Evolutionary conservation across 2,113 vertebrate genomes (phyloP).

Genomic region (Engystomops pustulosus): DNA sequence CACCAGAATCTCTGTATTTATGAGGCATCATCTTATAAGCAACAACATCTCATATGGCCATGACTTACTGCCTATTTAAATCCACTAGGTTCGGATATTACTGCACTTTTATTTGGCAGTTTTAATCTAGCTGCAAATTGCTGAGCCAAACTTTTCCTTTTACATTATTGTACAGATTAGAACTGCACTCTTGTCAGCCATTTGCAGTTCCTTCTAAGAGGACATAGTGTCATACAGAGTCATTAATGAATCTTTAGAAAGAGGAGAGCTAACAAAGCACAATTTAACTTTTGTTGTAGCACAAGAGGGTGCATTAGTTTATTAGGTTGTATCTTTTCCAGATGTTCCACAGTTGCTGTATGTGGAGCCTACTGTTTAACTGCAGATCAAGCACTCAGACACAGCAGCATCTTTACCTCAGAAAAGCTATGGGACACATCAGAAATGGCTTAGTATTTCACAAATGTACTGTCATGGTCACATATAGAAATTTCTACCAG

Average conservation of each 20-base stretch:
- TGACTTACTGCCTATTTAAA: no score
- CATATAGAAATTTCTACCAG: not conserved
- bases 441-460: not conserved
- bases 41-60: no score
- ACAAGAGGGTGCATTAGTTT: not conserved
- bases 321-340: not conserved
- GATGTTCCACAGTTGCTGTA: not conserved
- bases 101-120: no score
- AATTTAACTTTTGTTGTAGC: slow-evolving; percentile 1
- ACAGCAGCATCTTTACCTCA: not conserved
- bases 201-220: not conserved
- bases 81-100: no score
- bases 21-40: no score
- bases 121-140: no score
- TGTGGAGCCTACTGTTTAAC: not conserved
- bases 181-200: not conserved
- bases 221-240: not conserved
- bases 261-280: slow-evolving; percentile 15
- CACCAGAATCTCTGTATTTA: no score
- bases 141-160: not conserved
- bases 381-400: not conserved
- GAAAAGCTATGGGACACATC: not conserved
- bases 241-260: not conserved
- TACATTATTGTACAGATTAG: not conserved
- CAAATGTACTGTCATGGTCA: not conserved